Conservation (phyloP, 2,113 vertebrate species). For the Poeciliopsis retropinna region DNA sequence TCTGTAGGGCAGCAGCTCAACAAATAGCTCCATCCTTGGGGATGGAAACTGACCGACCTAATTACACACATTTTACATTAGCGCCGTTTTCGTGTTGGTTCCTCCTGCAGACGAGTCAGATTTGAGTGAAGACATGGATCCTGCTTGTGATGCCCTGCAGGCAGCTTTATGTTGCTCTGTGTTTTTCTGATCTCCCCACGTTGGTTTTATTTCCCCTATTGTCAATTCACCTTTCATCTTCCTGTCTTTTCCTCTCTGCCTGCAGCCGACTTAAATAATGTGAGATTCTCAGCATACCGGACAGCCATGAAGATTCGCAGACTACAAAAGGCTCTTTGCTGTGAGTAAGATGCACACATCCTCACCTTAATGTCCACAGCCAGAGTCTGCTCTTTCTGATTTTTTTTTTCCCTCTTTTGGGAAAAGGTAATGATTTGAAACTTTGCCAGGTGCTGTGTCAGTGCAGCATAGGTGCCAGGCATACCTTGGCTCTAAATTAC, state of each 20-base stretch:
- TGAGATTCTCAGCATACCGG: slow-evolving; percentile 97
- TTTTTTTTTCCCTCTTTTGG: slow-evolving; percentile 8
- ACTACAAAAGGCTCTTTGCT: slow-evolving; percentile 93
- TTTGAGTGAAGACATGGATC: slow-evolving; percentile 19
- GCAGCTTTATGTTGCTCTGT: slow-evolving; percentile 30
- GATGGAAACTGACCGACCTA: slow-evolving; percentile 52
- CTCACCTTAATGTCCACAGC: slow-evolving; percentile 14
- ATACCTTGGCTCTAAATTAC: slow-evolving; percentile 48
- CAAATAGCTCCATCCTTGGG: slow-evolving; percentile 57
- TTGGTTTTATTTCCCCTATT: slow-evolving; percentile 11
- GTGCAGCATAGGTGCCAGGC: slow-evolving; percentile 15
- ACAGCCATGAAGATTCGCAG: slow-evolving; percentile 98
- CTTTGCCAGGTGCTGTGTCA: slow-evolving; percentile 50
- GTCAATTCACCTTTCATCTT: slow-evolving; percentile 30
- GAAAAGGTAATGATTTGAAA: slow-evolving; percentile 53
- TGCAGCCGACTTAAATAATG: slow-evolving; percentile 94
- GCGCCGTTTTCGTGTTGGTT: slow-evolving; percentile 1
- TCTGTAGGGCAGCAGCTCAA: slow-evolving; percentile 54
- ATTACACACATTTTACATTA: slow-evolving; percentile 48
- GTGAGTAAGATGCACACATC: slow-evolving; percentile 82
- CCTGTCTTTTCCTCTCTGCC: slow-evolving; percentile 3
- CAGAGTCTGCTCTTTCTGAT: slow-evolving; percentile 39
- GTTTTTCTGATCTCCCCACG: slow-evolving; percentile 32
- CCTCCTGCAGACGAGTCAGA: slow-evolving; percentile 22
- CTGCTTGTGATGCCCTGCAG: slow-evolving; percentile 23